Conservation (phyloP, 1,140 invertebrate species). For the Pectinophora gossypiella region DNA sequence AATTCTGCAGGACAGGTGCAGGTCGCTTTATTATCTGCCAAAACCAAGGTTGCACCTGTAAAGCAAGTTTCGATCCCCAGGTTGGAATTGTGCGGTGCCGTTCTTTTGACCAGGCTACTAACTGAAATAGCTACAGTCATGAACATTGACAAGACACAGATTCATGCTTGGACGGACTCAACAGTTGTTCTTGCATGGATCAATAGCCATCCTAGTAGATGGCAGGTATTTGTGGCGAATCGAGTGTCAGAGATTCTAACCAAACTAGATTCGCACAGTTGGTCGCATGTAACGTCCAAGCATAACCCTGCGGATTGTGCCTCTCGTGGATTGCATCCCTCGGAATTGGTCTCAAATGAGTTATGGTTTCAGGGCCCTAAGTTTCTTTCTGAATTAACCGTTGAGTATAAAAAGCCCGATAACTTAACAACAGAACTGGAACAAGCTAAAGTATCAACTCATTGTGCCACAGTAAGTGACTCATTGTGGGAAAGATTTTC, state of each 20-base stretch:
- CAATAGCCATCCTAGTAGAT: conserved; percentile 20
- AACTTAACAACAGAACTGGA: not conserved
- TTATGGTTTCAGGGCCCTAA: not conserved
- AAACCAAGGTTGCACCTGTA: conserved; percentile 29
- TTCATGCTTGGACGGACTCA: conserved; percentile 50
- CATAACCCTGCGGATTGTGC: conserved; percentile 44
- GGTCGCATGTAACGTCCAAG: conserved; percentile 46
- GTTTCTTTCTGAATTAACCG: not conserved
- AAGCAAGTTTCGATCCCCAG: conserved; percentile 30
- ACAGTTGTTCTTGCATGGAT: conserved; percentile 47
- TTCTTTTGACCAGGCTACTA: conserved; percentile 19
- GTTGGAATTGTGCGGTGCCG: conserved; percentile 36
- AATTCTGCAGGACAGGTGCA: not conserved
- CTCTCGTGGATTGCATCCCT: conserved; percentile 41
- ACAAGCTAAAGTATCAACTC: not conserved
- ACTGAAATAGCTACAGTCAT: conserved; percentile 8
- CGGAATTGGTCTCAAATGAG: conserved; percentile 11
- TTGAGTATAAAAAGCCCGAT: not conserved
- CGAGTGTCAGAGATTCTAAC: conserved; percentile 41
- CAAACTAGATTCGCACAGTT: conserved; percentile 22
- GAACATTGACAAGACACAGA: conserved; percentile 17
- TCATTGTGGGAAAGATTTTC: conserved; percentile 20
- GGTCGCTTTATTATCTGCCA: conserved; percentile 18
- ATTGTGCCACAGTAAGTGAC: not conserved
- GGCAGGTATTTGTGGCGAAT: conserved; percentile 19